phyloP scores from a whole-genome alignment of 2,113 vertebrate genomes.

The Mugil cephalus region DNA sequence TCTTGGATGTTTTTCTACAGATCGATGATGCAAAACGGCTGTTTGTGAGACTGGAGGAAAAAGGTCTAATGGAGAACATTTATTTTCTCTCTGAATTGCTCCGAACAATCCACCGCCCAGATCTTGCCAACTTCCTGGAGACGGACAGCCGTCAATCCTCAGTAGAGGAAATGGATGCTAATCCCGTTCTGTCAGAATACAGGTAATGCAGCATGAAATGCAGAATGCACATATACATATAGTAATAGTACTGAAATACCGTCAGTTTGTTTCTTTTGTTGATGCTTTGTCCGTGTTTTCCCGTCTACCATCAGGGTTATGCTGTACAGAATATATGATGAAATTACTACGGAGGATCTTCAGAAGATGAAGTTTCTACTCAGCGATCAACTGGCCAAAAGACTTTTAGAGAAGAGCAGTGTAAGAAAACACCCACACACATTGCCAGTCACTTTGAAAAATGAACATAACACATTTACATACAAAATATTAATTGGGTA shows the following conservation, averaged over 20 bases:
- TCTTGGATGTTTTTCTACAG: conserved; percentile 25
- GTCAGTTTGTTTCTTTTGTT: not conserved
- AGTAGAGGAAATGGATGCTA: conserved; percentile 36
- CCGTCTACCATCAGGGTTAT: conserved; percentile 71
- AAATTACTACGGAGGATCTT: conserved; percentile 63
- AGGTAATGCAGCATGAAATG: conserved; percentile 60
- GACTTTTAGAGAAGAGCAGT: conserved; percentile 62
- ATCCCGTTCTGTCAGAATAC: conserved; percentile 73
- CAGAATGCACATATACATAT: not conserved
- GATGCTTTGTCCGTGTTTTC: not conserved
- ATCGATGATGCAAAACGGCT: conserved; percentile 68
- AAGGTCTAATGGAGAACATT: conserved; percentile 48
- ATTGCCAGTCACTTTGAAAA: not conserved
- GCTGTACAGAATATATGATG: conserved; percentile 77
- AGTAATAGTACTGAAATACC: not conserved
- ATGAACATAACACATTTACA: not conserved
- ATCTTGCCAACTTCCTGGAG: conserved; percentile 65
- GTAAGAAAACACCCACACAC: conserved; percentile 65
- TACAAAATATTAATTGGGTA: not conserved
- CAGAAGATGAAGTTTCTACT: conserved; percentile 73
- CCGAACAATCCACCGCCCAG: conserved; percentile 67
- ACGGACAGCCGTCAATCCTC: not conserved
- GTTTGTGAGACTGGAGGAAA: conserved; percentile 74
- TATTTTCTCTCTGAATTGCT: conserved; percentile 75
- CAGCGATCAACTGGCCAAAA: conserved; percentile 6